A percentile compares a stretch with the other conserved stretches of the same genome.
Conservation (phyloP, 1,140 invertebrate species). For the Dysdera silvatica region DNA sequence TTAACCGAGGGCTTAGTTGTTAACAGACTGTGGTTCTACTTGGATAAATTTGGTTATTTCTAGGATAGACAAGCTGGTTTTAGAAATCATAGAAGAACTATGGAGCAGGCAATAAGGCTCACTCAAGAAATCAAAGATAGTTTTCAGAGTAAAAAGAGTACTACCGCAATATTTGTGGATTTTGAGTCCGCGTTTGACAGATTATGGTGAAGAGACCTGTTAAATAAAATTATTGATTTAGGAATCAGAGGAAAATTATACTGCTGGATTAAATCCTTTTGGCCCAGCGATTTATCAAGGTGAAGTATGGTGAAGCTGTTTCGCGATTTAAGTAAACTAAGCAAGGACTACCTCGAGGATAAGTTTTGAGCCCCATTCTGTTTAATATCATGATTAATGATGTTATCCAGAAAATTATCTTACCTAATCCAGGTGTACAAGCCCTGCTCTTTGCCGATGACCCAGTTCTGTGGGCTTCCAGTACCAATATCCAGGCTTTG, state of each 20-base stretch:
- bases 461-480: background rate
- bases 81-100: background rate
- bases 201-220: background rate
- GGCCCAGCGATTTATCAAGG: background rate
- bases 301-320: background rate
- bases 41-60: background rate
- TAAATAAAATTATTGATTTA: background rate
- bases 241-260: background rate
- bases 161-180: background rate
- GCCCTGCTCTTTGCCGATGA: background rate
- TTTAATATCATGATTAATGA: background rate
- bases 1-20: too few relatives aligned
- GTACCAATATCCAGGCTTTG: background rate
- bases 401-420: background rate
- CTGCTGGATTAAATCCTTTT: background rate
- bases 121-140: background rate
- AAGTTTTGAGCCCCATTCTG: background rate
- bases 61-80: background rate
- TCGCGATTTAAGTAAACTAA: background rate
- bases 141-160: background rate
- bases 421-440: background rate
- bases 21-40: too few relatives aligned
- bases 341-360: background rate
- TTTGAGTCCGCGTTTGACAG: background rate
- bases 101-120: background rate